Base-by-base conservation (phyloP, 2,888 invertebrate species). In the Ectemnius cavifrons region DNA sequence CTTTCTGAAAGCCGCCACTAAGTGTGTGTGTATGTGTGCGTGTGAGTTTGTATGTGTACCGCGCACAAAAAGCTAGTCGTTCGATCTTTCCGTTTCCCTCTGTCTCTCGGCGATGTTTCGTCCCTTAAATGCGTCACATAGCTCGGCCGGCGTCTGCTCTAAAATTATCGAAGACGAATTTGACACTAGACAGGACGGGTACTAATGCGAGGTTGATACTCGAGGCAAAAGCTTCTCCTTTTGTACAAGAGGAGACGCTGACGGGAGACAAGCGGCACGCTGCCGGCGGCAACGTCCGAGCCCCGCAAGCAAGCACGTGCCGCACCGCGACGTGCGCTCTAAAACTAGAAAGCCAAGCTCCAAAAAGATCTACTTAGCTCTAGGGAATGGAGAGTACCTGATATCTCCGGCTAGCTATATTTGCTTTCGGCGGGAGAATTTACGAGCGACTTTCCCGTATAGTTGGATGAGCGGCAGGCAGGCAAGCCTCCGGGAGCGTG, bases 121-220 rank as follows among this genome's bases (percentile, higher is more conserved):
- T 37, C 8, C 8, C 37, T 37, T 37, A 11, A 6, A 37, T 11
- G 37, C 37, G 37, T 72, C 76, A 77, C 80, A 84, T 85, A 81
- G 80, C 75, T 76, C 58, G 73, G 77, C 45, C 80, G 72, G 73
- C 79, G 85, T 83, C 84, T 82, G 87, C 83, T 86, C 89, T 89
- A 89, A 88, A 89, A 88, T 87, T 86, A 86, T 87, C 88, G 81
- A 80, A 86, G 86, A 87, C 87, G 86, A 87, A 89, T 88, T 89
- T 89, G 87, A 89, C 87, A 88, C 87, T 86, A 85, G 84, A 86
- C 84, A 81, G 81, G 80, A 83, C 81, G 83, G 78, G 81, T 80
- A 81, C 83, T 84, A 82, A 82, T 82, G 79, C 81, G 82, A 85
- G 85, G 83, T 85, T 87, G 87, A 88, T 87, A 85, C 79, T 84